Base-by-base conservation (phyloP, 2,113 vertebrate genomes). In the Aptenodytes patagonicus region DNA sequence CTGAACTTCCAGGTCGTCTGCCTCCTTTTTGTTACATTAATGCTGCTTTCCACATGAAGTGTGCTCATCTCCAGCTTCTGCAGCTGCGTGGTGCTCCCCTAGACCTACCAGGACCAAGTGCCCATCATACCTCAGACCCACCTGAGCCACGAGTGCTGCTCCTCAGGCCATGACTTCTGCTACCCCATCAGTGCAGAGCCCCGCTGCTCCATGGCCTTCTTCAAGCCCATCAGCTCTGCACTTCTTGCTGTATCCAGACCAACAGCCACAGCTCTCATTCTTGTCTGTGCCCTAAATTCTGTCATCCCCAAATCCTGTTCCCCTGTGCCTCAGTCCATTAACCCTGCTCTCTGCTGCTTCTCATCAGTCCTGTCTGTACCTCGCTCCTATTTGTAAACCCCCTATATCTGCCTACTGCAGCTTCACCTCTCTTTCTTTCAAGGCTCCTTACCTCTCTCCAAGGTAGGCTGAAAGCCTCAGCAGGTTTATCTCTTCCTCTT, bases 91-190 rank as follows among this genome's bases (percentile, higher is more conserved):
- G 11, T 70, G 10, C 42, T 75, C n/a, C 25, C 12, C 42, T 14
- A 75, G 28, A 34, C 66, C 36, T 17, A 29, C n/a, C 12, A 52
- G 60, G 89, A 65, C 4, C 0, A 0, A 77, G 26, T 20, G 26
- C 4, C 16, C 14, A 9, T 38, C 2, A 5, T 19, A 60, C 38
- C 22, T 46, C 14, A 4, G 5, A 51, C 20, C 16, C 36, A 31
- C 9, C 13, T 6, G 32, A 58, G 65, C 11, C 46, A 77, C 13
- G 14, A 34, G 14, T 3, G 26, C 20, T 80, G 15, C 47, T 83
- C 18, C 55, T 66, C 24, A 47, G 51, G 18, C 13, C 34, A 36
- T 28, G 40, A 38, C 15, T 89, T 61, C 40, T 83, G 49, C 31
- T 62, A 16, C 31, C 28, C 6, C 13, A 62, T 17, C 57, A 46